A percentile compares a stretch with the other conserved stretches of the same genome.
phyloP scores from a whole-genome alignment of 2,888 invertebrate genomes.

The Stegophylla sp. region DNA sequence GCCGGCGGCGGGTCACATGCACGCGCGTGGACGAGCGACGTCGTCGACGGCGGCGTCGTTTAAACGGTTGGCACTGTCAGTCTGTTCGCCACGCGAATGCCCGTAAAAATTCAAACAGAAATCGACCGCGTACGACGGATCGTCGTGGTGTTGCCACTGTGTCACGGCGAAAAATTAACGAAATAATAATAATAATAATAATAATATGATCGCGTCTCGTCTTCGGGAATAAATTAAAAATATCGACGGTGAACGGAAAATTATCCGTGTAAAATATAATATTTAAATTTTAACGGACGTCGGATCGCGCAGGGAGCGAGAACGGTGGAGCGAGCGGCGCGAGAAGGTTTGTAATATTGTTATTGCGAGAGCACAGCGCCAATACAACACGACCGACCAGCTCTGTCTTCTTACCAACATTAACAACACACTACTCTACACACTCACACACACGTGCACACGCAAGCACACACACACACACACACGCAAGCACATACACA shows the following conservation, averaged over 20 bases:
- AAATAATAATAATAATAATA: too few species aligned
- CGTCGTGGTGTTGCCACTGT: too few species aligned
- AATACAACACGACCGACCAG: conserved; percentile 52
- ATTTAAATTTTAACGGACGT: too few species aligned
- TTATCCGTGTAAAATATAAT: too few species aligned
- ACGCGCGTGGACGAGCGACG: background rate
- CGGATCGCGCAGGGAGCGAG: too few species aligned
- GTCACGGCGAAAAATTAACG: too few species aligned
- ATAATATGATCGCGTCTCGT: too few species aligned
- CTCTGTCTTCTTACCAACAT: conserved; percentile 57
- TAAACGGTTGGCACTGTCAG: too few species aligned
- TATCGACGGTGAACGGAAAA: background rate
- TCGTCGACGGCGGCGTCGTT: background rate
- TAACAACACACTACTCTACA: conserved; percentile 34
- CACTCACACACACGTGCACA: background rate
- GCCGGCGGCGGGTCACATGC: conserved; percentile 13
- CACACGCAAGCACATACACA: background rate
- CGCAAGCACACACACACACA: background rate
- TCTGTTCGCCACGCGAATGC: too few species aligned
- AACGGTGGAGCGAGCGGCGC: background rate
- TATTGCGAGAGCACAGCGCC: conserved; percentile 2
- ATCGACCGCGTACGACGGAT: too few species aligned
- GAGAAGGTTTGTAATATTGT: conserved; percentile 21
- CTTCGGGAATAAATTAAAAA: too few species aligned
- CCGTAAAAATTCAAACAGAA: too few species aligned